Evolutionary conservation across 2,888 invertebrate genomes (phyloP).

Genomic region (Xylocampa areola): DNA sequence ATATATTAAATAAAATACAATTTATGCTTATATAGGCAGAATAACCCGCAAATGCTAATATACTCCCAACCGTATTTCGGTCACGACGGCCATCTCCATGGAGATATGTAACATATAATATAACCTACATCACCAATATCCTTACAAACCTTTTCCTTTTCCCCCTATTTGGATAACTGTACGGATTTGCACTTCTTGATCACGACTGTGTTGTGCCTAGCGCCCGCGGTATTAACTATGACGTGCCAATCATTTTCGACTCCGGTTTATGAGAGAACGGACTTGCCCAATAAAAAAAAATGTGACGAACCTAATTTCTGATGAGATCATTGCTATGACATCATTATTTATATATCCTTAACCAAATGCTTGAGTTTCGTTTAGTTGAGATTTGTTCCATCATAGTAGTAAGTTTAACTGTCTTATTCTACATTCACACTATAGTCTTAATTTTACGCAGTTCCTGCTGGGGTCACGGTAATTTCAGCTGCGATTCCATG

Average conservation of each 20-base stretch:
- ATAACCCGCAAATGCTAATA: no score
- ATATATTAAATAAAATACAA: no score
- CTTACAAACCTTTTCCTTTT: no score
- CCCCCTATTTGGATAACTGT: neutral
- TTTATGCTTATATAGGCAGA: no score
- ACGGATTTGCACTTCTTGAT: conserved; percentile 18
- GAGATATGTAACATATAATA: no score
- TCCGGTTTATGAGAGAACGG: conserved; percentile 25
- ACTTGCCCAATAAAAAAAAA: conserved; percentile 16
- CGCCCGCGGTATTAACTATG: conserved; percentile 18
- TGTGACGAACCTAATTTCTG: conserved; percentile 11
- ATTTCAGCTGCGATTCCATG: no score
- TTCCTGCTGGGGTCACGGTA: no score
- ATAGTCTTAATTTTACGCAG: no score
- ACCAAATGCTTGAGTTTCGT: neutral
- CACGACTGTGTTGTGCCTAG: conserved; percentile 1
- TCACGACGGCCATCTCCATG: no score
- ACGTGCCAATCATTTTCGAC: conserved; percentile 29
- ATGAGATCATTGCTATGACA: conserved; percentile 47
- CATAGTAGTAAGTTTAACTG: neutral
- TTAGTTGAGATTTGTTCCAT: conserved; percentile 2
- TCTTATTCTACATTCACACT: no score
- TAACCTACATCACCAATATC: no score
- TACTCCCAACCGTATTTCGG: no score
- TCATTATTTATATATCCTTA: conserved; percentile 32